A percentile compares a stretch with the other conserved stretches of the same genome.
phyloP scores from a whole-genome alignment of 2,888 invertebrate genomes.

The Eumacrocentrus americanus region DNA sequence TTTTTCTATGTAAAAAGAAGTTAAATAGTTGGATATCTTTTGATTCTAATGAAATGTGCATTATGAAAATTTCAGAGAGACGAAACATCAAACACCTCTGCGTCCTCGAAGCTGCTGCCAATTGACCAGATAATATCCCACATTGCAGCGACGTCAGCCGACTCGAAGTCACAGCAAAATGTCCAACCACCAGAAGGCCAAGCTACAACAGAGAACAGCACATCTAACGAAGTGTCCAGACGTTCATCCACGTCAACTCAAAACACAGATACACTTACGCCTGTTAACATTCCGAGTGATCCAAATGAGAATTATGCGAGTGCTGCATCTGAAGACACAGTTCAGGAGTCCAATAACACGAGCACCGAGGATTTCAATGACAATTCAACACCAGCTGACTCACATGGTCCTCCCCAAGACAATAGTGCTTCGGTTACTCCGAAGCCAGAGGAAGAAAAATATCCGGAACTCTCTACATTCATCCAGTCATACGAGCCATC shows the following conservation, averaged over 20 bases:
- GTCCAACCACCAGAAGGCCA: constrained; percentile 45
- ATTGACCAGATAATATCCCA: constrained; percentile 60
- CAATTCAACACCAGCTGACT: neutral
- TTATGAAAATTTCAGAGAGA: constrained; percentile 58
- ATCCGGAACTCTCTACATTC: constrained; percentile 27
- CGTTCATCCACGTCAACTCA: constrained; percentile 58
- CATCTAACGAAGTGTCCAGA: constrained; percentile 53
- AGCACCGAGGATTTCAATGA: constrained; percentile 30
- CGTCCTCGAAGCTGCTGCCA: constrained; percentile 57
- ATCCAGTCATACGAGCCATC: constrained; percentile 28
- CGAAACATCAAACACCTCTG: constrained; percentile 59
- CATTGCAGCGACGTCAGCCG: constrained; percentile 49
- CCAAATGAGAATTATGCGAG: constrained; percentile 48
- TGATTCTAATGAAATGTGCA: constrained; percentile 2
- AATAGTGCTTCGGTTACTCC: constrained; percentile 3
- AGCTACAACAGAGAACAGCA: constrained; percentile 30
- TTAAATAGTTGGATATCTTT: constrained; percentile 26
- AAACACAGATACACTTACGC: constrained; percentile 57
- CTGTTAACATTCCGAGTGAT: constrained; percentile 52
- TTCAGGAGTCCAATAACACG: constrained; percentile 36
- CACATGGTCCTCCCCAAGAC: constrained; percentile 13
- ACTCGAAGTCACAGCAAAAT: constrained; percentile 43
- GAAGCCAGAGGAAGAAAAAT: constrained; percentile 26
- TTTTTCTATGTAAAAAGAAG: neutral
- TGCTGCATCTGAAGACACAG: constrained; percentile 39